These are phyloP conservation scores for Priocnemis perturbator DNA, from an alignment of 2,888 invertebrate species.

Conservation along the genomic window DNA sequence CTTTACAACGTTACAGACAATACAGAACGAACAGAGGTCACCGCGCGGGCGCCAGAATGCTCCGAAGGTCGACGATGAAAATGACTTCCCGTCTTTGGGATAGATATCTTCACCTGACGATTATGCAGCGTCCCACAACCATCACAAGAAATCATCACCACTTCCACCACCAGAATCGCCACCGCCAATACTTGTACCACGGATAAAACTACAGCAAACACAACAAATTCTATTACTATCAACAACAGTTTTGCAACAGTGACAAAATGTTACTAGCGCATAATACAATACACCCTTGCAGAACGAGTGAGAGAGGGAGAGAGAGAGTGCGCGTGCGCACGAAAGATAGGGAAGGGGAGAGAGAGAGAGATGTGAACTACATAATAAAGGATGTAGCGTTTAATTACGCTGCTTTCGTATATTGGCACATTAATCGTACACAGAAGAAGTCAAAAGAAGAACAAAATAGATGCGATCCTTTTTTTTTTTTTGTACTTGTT, in stretches of 20 bases:
- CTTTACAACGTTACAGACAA: slow-evolving; percentile 51
- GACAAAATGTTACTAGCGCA: slow-evolving; percentile 68
- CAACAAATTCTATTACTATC: slow-evolving; percentile 61
- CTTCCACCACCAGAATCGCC: too few relatives aligned
- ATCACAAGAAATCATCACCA: slow-evolving; percentile 58
- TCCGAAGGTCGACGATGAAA: slow-evolving; percentile 96
- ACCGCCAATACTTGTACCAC: slow-evolving; percentile 59
- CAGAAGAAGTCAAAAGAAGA: slow-evolving; percentile 33
- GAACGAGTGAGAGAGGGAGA: slow-evolving; percentile 31
- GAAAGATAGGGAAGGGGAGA: too few relatives aligned
- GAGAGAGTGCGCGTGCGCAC: too few relatives aligned
- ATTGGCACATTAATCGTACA: slow-evolving; percentile 11
- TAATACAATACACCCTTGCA: slow-evolving; percentile 63
- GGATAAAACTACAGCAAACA: slow-evolving; percentile 61
- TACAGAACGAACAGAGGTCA: slow-evolving; percentile 68
- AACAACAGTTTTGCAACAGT: slow-evolving; percentile 67
- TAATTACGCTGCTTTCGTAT: slow-evolving; percentile 30
- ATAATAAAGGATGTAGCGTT: slow-evolving; percentile 44
- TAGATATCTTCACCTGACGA: slow-evolving; percentile 74
- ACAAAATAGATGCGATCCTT: slow-evolving; percentile 48
- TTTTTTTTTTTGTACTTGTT: slow-evolving; percentile 48
- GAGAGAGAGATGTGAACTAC: slow-evolving; percentile 48
- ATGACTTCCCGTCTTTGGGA: slow-evolving; percentile 95
- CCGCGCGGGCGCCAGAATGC: slow-evolving; percentile 77
- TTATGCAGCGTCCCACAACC: slow-evolving; percentile 53